These are phyloP conservation scores for Physella acuta DNA, from an alignment of 1,140 invertebrate genomes.

Conservation along the genomic window DNA sequence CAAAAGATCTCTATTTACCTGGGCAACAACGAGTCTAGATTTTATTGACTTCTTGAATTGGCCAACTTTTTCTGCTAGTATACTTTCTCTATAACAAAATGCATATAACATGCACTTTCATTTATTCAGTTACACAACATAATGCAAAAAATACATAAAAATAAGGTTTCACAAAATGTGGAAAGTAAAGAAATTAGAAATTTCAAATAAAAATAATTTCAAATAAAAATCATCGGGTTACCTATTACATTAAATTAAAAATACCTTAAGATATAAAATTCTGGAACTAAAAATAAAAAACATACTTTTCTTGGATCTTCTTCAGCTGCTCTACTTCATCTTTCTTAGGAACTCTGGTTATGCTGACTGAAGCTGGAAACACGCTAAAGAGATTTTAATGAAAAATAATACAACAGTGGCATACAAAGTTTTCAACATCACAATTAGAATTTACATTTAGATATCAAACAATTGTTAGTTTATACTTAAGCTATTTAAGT, in stretches of 20 bases:
- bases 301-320: slow-evolving; percentile 1
- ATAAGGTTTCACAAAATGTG: background rate
- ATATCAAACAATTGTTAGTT: background rate
- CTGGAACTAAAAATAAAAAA: background rate
- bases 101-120: background rate
- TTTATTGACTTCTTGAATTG: slow-evolving; percentile 61
- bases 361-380: slow-evolving; percentile 30
- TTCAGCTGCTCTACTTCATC: slow-evolving; percentile 20
- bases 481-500: too few relatives aligned
- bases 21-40: slow-evolving; percentile 78
- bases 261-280: background rate
- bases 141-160: background rate
- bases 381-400: slow-evolving; percentile 33
- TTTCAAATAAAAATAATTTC: background rate
- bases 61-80: slow-evolving; percentile 38
- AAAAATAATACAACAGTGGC: background rate
- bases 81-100: slow-evolving; percentile 8
- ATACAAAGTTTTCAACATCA: background rate
- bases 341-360: slow-evolving; percentile 26
- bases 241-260: background rate
- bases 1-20: slow-evolving; percentile 42
- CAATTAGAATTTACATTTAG: slow-evolving; percentile 15
- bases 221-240: background rate
- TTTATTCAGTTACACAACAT: background rate
- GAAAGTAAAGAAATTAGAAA: background rate